Base-by-base conservation (phyloP, 2,888 invertebrate species). In the Malacosoma neustria region DNA sequence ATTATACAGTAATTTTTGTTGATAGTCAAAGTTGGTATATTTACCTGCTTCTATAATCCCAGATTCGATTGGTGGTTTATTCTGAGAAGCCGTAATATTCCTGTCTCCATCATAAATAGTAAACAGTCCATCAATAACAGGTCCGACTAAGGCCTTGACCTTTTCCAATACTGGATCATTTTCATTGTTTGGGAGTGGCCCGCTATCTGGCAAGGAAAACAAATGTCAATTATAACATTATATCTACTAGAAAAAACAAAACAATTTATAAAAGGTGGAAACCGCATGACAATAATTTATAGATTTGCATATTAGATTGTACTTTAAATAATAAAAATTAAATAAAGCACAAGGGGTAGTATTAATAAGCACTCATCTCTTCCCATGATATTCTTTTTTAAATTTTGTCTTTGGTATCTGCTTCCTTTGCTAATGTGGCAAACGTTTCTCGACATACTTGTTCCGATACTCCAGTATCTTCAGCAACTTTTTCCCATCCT, bases 401-500 rank as follows among this genome's bases (percentile, higher is more conserved):
- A 32, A 11, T 13, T 32, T 13, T 32, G 13, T 32, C 32, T 2
- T 32, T 32, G 11, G 32, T 32, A 7, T 32, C 32, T 32, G 32
- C 32, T 32, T 32, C 32, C 15, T 32, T 32, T 7, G 15, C 15
- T 1, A 30, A 14, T 13, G 30, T 11, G 13, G 29, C 11, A 13
- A 35, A 35, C 14, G 11, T 13, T 14, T 33, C 14, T 33, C 14
- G 33, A 4, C 33, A 14, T 11, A 14, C 14, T 13, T 35, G 13
- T 13, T 30, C 14, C 13, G 35, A 13, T 13, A 2, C 30, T 35
- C 35, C 30, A 7, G 35, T 35, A 13, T 13, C 13, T 13, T 35
- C 30, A n/a, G 35, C 35, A 11, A 30, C 35, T 35, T 35, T 35
- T 30, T 35, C 35, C 35, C 30, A 33, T 29, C 35, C 30, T 30